Percentiles rank a stretch among this genome's conserved stretches.
phyloP scores from a whole-genome alignment of 1,140 invertebrate genomes.

The Drosophila watanabei region DNA sequence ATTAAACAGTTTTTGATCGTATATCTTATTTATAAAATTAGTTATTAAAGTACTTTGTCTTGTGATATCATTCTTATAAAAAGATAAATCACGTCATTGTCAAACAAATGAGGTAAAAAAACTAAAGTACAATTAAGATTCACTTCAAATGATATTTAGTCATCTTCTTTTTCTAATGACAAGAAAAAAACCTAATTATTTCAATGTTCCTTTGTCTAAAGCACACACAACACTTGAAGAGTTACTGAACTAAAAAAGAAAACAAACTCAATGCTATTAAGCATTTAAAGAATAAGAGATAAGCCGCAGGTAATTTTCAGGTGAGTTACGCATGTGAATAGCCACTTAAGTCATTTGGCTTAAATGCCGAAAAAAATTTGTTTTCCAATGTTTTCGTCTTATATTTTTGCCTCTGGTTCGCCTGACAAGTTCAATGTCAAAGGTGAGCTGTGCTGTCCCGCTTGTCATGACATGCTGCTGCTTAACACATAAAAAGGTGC shows the following conservation, averaged over 20 bases:
- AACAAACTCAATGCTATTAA: conserved; percentile 46
- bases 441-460: conserved; percentile 53
- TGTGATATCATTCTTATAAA: neutral
- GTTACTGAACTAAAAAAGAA: conserved; percentile 2
- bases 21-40: neutral
- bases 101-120: neutral
- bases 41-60: neutral
- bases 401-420: conserved; percentile 27
- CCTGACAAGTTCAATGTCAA: conserved; percentile 81
- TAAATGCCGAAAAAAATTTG: conserved; percentile 20
- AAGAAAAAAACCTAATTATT: conserved; percentile 30
- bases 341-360: conserved; percentile 27
- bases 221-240: conserved; percentile 2
- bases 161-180: conserved; percentile 40
- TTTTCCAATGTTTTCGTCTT: conserved; percentile 28
- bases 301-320: conserved; percentile 20
- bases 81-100: neutral
- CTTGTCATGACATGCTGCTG: conserved; percentile 25
- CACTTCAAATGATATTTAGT: conserved; percentile 8
- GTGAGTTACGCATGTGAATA: conserved; percentile 26
- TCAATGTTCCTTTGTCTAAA: conserved; percentile 30
- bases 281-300: conserved; percentile 14
- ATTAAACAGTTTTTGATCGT: neutral
- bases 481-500: conserved; percentile 32
- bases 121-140: conserved; percentile 10